phyloP scores from a whole-genome alignment of 2,113 vertebrate genomes.

The Brachyhypopomus occidentalis region DNA sequence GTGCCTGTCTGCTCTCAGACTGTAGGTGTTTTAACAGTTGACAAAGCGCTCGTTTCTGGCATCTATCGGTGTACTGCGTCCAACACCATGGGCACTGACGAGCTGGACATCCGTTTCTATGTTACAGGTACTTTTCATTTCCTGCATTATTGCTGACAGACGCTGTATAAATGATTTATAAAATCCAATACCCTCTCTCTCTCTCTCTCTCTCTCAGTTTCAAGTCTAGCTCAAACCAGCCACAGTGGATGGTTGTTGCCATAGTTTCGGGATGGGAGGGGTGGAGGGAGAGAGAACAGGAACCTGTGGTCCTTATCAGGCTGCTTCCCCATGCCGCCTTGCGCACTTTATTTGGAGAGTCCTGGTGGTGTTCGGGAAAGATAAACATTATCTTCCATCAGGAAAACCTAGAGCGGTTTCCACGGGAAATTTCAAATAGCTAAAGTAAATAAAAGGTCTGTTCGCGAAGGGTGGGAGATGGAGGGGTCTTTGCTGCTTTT shows the following conservation, averaged over 20 bases:
- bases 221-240: constrained; percentile 16
- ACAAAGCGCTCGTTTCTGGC: constrained; percentile 83
- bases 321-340: constrained; percentile 79
- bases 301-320: constrained; percentile 90
- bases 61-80: constrained; percentile 88
- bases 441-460: constrained; percentile 95
- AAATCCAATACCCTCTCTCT: not conserved
- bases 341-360: constrained; percentile 97
- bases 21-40: constrained; percentile 85
- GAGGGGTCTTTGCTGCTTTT: constrained; percentile 67
- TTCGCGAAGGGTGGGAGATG: constrained; percentile 53
- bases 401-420: constrained; percentile 98
- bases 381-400: constrained; percentile 99
- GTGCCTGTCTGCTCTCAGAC: constrained; percentile 76
- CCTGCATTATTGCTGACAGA: not conserved
- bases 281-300: constrained; percentile 76
- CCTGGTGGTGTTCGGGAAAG: constrained; percentile 97
- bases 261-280: constrained; percentile 45
- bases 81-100: constrained; percentile 83
- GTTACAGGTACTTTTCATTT: constrained; percentile 84
- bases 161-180: not conserved
- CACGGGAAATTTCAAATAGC: constrained; percentile 99
- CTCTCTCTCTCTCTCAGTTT: constrained; percentile 29
- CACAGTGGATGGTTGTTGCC: constrained; percentile 40
- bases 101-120: constrained; percentile 84